Evolutionary conservation across 2,888 invertebrate genomes (phyloP).

Genomic region (Ichneumoninae sp.): DNA sequence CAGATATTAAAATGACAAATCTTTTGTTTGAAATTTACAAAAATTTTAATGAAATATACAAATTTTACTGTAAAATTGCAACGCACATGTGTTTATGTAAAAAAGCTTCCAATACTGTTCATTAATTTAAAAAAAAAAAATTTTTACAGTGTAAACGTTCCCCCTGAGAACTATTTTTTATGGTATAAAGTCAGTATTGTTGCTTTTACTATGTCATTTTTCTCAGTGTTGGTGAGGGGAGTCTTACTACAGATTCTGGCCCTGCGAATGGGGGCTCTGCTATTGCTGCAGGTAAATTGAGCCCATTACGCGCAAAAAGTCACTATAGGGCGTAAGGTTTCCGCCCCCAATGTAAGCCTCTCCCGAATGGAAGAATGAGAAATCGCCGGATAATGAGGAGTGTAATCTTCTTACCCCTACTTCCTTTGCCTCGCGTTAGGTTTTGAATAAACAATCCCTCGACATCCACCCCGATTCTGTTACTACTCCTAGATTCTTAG

Average conservation of each 20-base stretch:
- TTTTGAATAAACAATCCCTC: constrained; percentile 18
- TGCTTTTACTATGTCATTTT: too few species aligned
- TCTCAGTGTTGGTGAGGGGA: constrained; percentile 37
- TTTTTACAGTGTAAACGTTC: too few species aligned
- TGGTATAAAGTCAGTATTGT: too few species aligned
- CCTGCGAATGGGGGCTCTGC: constrained; percentile 14
- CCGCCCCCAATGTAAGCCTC: constrained; percentile 35
- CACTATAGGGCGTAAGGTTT: constrained; percentile 69
- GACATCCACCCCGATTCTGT: neutral
- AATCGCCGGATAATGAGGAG: constrained; percentile 26
- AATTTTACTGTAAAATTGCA: too few species aligned
- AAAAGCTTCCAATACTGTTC: too few species aligned
- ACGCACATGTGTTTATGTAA: too few species aligned
- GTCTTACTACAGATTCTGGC: constrained; percentile 41
- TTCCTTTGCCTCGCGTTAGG: constrained; percentile 23
- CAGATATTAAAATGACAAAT: too few species aligned
- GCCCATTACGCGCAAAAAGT: constrained; percentile 73
- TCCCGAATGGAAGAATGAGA: constrained; percentile 35
- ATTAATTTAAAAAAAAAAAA: too few species aligned
- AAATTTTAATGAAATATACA: too few species aligned
- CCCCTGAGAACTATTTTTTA: too few species aligned
- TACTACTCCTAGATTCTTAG: neutral
- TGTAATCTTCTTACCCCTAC: neutral
- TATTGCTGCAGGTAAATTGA: constrained; percentile 70
- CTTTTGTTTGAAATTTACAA: too few species aligned